Base-by-base conservation (phyloP, 37 sponge, comb jelly and placozoan genomes). In the Tethya wilhelma region DNA sequence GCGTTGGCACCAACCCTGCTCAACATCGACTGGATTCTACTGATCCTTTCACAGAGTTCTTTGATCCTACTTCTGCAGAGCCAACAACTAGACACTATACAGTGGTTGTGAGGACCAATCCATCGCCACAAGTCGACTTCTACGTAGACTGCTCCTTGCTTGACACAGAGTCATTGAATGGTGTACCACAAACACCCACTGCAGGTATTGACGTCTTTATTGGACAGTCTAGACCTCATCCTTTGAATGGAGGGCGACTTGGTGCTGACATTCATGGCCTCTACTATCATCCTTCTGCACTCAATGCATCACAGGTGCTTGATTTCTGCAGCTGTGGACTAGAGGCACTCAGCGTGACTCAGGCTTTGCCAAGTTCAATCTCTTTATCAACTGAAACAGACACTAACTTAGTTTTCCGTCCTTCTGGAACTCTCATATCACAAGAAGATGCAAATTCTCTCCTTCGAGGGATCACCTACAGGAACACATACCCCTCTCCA, bases 281-380 rank as follows among this genome's bases (percentile, higher is more conserved):
- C 39, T 92, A 75, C 59, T 92, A 82, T 39, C 85, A 87, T 69
- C 77, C 66, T 5, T 58, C 26, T 11, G 59, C 80, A 38, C 69
- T 92, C 41, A 38, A 74, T 57, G 1, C 62, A 28, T 31, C 45
- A 2, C 80, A 92, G 64, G 39, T 92, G 33, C 20, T 22, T 8
- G 59, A 75, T 42, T 74, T 84, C 33, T 92, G 93, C 58, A 75
- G 81, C 38, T 92, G 93, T 84, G 91, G 91, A 11, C 25, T 57
- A 59, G 93, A 92, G 43, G 43, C 64, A 0, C 77, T 92, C 14
- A 44, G 46, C 29, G 62, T 59, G 2, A 89, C 81, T 12, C 45
- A 46, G 38, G 2, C 56, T 0, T 42, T 83, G 29, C 85, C 93
- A n/a, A 2, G 5, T 22, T 37, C 66, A 20, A 79, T 78, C 42